Evolutionary conservation across 2,113 vertebrate genomes (phyloP).

Genomic region (Danionella cerebrum): DNA sequence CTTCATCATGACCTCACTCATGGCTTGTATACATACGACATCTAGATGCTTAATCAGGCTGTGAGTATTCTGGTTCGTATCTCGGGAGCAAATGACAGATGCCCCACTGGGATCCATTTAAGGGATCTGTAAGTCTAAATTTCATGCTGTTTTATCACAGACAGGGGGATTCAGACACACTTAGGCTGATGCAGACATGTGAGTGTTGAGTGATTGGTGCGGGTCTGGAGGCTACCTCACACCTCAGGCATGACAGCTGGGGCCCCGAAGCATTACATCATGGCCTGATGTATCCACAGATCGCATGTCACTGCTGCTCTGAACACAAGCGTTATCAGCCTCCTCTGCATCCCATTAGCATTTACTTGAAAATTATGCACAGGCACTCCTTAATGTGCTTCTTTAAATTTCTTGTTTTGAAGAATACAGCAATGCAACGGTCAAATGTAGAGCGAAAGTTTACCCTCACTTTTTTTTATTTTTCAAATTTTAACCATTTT

Average conservation of each 20-base stretch:
- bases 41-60: conserved; percentile 16
- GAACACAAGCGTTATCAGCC: conserved; percentile 2
- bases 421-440: no score
- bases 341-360: no score
- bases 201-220: conserved; percentile 27
- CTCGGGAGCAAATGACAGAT: not conserved
- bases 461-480: no score
- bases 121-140: not conserved
- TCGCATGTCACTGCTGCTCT: conserved; percentile 19
- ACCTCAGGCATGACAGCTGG: conserved; percentile 37
- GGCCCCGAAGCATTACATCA: conserved; percentile 37
- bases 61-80: conserved; percentile 8
- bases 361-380: no score
- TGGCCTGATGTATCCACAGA: not conserved
- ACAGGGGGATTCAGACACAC: conserved; percentile 34
- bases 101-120: not conserved
- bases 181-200: not conserved
- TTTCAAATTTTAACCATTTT: no score
- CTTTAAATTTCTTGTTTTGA: no score
- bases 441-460: no score
- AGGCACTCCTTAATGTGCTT: no score
- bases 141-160: conserved; percentile 31
- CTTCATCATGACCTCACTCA: conserved; percentile 34
- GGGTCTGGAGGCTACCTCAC: conserved; percentile 28
- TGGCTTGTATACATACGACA: conserved; percentile 35